These are phyloP conservation scores for Exaiptasia diaphana DNA, from an alignment of 64 coral and sea anemone genomes.

Conservation along the genomic window DNA sequence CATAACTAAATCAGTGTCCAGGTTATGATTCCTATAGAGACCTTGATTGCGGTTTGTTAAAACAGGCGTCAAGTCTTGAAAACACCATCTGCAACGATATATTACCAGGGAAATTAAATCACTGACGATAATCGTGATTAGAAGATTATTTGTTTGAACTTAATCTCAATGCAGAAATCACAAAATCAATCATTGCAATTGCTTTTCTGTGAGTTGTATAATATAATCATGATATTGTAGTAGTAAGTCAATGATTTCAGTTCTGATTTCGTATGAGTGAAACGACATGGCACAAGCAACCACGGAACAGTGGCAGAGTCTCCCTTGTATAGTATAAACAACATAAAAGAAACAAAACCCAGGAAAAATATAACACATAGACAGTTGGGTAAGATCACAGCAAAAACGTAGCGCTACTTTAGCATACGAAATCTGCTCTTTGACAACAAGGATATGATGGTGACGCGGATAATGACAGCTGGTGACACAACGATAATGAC, in stretches of 20 bases:
- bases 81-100: slow-evolving; percentile 66
- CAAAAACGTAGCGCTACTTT: neutral
- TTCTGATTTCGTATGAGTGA: neutral
- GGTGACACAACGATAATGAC: too few relatives aligned
- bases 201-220: neutral
- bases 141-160: neutral
- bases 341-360: too few relatives aligned
- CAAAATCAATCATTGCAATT: neutral
- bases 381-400: neutral
- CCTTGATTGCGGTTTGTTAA: slow-evolving; percentile 52
- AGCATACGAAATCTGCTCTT: neutral
- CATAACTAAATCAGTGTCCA: slow-evolving; percentile 74
- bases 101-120: neutral
- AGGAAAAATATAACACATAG: neutral
- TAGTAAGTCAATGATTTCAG: neutral
- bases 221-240: neutral
- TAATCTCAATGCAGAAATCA: neutral
- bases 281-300: too few relatives aligned
- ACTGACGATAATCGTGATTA: neutral
- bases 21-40: slow-evolving; percentile 34
- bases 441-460: too few relatives aligned
- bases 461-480: too few relatives aligned
- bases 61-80: slow-evolving; percentile 73
- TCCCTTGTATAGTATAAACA: too few relatives aligned
- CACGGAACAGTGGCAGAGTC: too few relatives aligned